Conservation (phyloP, 2,113 vertebrate species). For the Donacobius atricapilla region DNA sequence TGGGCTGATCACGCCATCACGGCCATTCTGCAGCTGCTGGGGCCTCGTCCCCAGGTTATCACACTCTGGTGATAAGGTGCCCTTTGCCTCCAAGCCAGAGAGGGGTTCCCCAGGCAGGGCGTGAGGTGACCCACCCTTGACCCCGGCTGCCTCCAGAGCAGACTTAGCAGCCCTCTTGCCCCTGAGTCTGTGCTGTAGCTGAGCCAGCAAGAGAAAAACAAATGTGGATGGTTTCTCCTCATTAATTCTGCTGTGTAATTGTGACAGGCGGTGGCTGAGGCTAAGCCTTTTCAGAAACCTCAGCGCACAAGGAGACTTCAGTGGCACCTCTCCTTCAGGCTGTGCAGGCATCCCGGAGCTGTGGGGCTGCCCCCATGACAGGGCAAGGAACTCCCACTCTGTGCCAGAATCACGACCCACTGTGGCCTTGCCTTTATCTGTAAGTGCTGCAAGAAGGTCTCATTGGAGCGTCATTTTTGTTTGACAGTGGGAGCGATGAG, state of each 20-base stretch:
- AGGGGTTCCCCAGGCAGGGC: background rate
- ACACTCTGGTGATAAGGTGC: background rate
- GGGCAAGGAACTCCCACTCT: rapidly evolving
- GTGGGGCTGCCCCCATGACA: rapidly evolving
- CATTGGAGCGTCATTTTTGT: background rate
- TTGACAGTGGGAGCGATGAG: background rate
- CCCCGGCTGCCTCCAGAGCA: background rate
- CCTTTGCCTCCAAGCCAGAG: background rate
- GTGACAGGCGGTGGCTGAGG: background rate
- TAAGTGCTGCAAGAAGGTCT: background rate
- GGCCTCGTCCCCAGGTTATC: background rate
- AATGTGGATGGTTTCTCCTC: background rate
- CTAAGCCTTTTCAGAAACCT: background rate
- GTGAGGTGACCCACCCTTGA: background rate
- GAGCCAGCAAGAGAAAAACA: background rate
- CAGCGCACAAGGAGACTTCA: background rate
- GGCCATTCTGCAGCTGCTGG: background rate
- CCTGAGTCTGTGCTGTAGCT: background rate
- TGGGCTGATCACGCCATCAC: rapidly evolving
- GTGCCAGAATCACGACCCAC: background rate
- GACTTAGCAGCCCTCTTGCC: background rate
- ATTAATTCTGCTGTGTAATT: background rate
- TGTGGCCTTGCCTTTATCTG: background rate
- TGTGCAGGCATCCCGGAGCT: background rate
- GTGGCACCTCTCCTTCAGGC: background rate